Evolutionary conservation across 2,797 vertebrate species (phyloP).

Genomic region (Remorina albescens): DNA sequence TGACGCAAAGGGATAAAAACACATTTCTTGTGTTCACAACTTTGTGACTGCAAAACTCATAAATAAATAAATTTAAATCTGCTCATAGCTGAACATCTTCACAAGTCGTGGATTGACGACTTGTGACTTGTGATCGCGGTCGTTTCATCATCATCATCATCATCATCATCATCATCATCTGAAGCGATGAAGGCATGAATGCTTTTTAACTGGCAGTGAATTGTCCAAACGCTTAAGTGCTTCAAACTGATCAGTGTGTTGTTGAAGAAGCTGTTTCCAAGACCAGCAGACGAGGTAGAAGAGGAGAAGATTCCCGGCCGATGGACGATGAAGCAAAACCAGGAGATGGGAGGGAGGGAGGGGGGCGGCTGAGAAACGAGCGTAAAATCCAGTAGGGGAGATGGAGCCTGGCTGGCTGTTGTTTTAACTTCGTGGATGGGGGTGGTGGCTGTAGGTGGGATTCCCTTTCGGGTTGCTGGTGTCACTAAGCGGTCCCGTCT

Average conservation of each 20-base stretch:
- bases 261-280: not conserved
- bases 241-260: not conserved
- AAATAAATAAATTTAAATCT: too few species aligned
- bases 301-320: slow-evolving; percentile 5
- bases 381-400: slow-evolving; percentile 72
- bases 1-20: too few species aligned
- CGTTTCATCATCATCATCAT: not conserved
- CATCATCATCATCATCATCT: not conserved
- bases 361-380: slow-evolving; percentile 54
- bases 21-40: too few species aligned
- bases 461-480: slow-evolving; percentile 78
- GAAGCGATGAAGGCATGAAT: not conserved
- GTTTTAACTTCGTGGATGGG: slow-evolving; percentile 73
- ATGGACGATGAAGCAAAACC: slow-evolving; percentile 8
- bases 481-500: slow-evolving; percentile 73
- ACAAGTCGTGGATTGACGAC: not conserved
- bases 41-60: too few species aligned
- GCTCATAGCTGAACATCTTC: not conserved
- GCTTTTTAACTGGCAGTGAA: too few species aligned
- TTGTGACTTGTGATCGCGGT: too few species aligned
- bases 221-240: not conserved
- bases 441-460: not conserved
- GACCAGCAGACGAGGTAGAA: slow-evolving; percentile 18
- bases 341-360: slow-evolving; percentile 7
- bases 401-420: slow-evolving; percentile 80